These are phyloP conservation scores for Gymnopithys bicolor DNA, from an alignment of 2,797 vertebrate species.

Conservation along the genomic window DNA sequence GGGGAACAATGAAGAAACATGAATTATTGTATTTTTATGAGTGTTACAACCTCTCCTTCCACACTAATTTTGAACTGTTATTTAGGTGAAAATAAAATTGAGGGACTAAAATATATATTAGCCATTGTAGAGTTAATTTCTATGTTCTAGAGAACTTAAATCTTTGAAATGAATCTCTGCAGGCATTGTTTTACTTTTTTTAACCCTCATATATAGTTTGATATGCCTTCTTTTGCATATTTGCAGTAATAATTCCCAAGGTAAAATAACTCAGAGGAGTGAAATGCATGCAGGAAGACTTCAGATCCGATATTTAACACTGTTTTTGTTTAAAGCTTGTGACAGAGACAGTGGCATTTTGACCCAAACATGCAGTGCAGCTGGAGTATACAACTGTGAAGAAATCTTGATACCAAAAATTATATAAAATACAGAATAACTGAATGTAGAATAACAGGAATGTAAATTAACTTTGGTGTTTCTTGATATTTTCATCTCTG, in stretches of 20 bases:
- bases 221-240: neutral
- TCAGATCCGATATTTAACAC: neutral
- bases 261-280: neutral
- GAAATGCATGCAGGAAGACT: neutral
- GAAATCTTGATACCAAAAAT: neutral
- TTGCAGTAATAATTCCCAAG: neutral
- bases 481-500: neutral
- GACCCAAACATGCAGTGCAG: neutral
- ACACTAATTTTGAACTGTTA: neutral
- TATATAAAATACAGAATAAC: neutral
- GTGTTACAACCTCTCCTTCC: neutral
- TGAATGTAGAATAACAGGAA: neutral
- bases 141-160: neutral
- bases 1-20: no score
- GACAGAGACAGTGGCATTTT: neutral
- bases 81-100: neutral
- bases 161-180: neutral
- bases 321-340: neutral
- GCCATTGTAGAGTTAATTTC: neutral
- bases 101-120: neutral
- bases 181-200: neutral
- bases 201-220: neutral
- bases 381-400: neutral
- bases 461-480: neutral
- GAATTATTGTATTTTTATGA: no score